Evolutionary conservation across 2,888 invertebrate species (phyloP).

Genomic region (Eugnorisma glareosa): DNA sequence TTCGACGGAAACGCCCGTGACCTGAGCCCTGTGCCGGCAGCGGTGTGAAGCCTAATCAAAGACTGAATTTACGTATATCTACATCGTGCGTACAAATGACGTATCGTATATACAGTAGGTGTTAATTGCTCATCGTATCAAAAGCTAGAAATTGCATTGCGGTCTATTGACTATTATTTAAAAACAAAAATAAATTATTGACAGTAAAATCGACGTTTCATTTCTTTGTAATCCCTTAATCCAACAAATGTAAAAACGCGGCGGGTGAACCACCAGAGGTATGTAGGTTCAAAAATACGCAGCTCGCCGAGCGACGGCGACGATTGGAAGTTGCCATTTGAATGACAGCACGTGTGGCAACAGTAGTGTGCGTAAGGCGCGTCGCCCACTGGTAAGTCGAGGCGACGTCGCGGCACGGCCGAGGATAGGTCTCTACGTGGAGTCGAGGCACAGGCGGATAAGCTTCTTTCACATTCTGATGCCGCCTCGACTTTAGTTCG

Average conservation of each 20-base stretch:
- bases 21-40: constrained; percentile 60
- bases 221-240: neutral
- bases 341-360: too few relatives aligned
- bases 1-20: constrained; percentile 72
- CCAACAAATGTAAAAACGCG: neutral
- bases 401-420: too few relatives aligned
- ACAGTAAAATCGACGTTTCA: constrained; percentile 46
- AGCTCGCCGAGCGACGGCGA: too few relatives aligned
- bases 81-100: constrained; percentile 76
- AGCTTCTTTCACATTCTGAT: too few relatives aligned
- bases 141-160: constrained; percentile 83
- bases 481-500: too few relatives aligned
- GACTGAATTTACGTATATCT: constrained; percentile 88
- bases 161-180: constrained; percentile 89
- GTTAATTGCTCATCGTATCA: constrained; percentile 86
- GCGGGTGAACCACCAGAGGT: too few relatives aligned
- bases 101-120: constrained; percentile 74
- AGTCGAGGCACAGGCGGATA: too few relatives aligned
- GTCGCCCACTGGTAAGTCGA: too few relatives aligned
- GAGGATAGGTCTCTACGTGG: too few relatives aligned
- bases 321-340: too few relatives aligned
- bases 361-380: too few relatives aligned
- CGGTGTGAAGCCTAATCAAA: constrained; percentile 85
- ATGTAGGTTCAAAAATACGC: neutral
- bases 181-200: constrained; percentile 75